Evolutionary conservation across 92 coral and sea anemone species (phyloP), one percentile per base, ranked within the genome.

Genomic region (Heteractis magnifica): DNA sequence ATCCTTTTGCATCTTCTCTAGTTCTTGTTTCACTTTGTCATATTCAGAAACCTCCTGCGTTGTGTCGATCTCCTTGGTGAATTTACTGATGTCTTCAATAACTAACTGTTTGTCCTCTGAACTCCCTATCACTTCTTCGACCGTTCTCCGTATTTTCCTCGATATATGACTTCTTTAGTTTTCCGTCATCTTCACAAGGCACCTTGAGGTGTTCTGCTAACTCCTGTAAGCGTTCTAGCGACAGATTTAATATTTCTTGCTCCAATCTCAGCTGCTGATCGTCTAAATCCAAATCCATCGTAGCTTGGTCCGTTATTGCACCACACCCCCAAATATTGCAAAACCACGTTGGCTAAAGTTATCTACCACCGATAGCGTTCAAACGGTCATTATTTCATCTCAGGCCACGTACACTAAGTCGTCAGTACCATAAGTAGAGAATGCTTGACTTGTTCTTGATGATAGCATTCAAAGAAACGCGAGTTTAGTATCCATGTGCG

Each of bases 281-380:
- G 49, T 65, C 72, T 65, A 65, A 65, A 65, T 65, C 72, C 26
- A 65, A 65, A 65, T 65, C 72, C 72, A 65, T 65, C 72, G 72
- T 65, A 65, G 72, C 26, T 65, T 65, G 72, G 72, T 65, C 72
- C 1, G 72, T n/a, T 65, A 65, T 65, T 65, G 0, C 72, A 65
- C 72, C 72, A 65, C 72, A 20, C 72, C 41, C 72, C 72, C 72
- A 59, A 65, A 65, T 65, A 48, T 20, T 65, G 72, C 26, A 20
- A 53, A 53, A 65, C 72, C 72, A 65, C 72, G 72, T 65, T 65
- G 8, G 16, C 72, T 65, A 65, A 65, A 65, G 72, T 65, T 65
- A 21, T 65, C 72, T 65, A n/a, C 26, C 72, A 62, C 70, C 16
- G 70, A 62, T 62, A 62, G 0, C 70, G 72, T 19, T 65, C 72